Evolutionary conservation across 2,797 vertebrate species (phyloP).

Genomic region (Rhinichthys osculus): DNA sequence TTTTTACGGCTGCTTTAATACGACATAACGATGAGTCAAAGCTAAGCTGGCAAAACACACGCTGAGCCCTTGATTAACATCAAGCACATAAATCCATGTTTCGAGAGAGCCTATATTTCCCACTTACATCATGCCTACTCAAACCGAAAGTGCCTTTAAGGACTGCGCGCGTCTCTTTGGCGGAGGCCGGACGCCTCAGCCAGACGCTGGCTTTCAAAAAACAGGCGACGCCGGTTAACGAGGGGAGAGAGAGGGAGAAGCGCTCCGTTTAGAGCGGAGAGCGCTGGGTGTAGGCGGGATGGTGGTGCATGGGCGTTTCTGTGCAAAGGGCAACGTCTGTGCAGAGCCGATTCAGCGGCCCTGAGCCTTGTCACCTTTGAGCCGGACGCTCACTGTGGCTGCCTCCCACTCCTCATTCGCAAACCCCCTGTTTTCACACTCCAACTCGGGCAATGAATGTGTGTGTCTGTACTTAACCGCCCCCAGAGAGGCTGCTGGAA

Average conservation of each 20-base stretch:
- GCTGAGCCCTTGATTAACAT: constrained; percentile 61
- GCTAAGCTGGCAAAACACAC: constrained; percentile 51
- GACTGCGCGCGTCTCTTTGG: constrained; percentile 31
- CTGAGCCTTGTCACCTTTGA: constrained; percentile 79
- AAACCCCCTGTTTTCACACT: constrained; percentile 70
- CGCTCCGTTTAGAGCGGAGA: constrained; percentile 71
- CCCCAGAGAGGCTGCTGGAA: constrained; percentile 64
- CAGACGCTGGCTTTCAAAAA: constrained; percentile 50
- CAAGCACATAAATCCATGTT: constrained; percentile 59
- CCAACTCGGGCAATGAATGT: constrained; percentile 50
- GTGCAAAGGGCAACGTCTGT: constrained; percentile 74
- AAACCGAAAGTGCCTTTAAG: constrained; percentile 52
- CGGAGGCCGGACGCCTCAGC: constrained; percentile 38
- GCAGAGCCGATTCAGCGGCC: constrained; percentile 78
- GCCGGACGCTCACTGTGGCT: constrained; percentile 73
- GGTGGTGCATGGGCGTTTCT: constrained; percentile 73
- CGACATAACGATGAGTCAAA: constrained; percentile 45
- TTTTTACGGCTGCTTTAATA: constrained; percentile 41
- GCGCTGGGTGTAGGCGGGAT: constrained; percentile 65
- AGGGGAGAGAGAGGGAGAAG: constrained; percentile 46
- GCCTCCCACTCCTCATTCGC: constrained; percentile 68
- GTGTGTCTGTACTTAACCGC: constrained; percentile 67
- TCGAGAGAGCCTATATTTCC: constrained; percentile 46
- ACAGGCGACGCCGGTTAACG: constrained; percentile 45
- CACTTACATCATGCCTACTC: constrained; percentile 55